Evolutionary conservation across 1,140 invertebrate species (phyloP), one percentile per base, ranked within the genome.

Genomic region (Pectinophora gossypiella): DNA sequence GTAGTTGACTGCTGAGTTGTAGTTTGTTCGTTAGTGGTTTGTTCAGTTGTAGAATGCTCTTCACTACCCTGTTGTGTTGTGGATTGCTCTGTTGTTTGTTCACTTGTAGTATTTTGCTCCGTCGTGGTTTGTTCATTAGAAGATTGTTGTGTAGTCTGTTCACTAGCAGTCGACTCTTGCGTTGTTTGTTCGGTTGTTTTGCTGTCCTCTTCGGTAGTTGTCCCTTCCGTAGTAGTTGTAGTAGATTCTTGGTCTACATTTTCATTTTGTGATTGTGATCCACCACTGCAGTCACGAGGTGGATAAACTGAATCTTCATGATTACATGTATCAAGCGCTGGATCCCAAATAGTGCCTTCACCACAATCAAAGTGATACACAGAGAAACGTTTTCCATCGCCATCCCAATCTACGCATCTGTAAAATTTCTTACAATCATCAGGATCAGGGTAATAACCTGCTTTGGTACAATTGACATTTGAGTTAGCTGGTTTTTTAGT

Each of bases 371-470:
- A 92, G 61, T 91, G 88, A 72, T 91, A 92, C 63, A 90, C 90
- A 40, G 91, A 90, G 73, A 91, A 92, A 54, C 82, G 86, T 49
- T 75, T 72, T 10, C 88, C 90, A 56, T 86, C 75, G 40, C 91
- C 89, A 48, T 91, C 91, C 75, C 91, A 91, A 61, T 92, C 88
- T 1, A 95, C 93, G 68, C 93, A 94, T 54, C 93, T 89, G 63
- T 94, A 94, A 69, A 93, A 94, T 70, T 93, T 93, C 52, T 90
- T 89, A 68, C 94, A 95, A 38, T 91, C 85, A 19, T 82, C 85
- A 21, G 91, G 91, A 84, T 94, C 80, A 9, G 91, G 81, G 68
- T 90, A 93, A 72, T 90, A 95, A 22, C 94, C 94, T 54, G 89
- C 89, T 56, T 89, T 71, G 35, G 67, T 73, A 59, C 87, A 89